Base-by-base conservation (phyloP, 2,113 vertebrate genomes). In the Anoplopoma fimbria region DNA sequence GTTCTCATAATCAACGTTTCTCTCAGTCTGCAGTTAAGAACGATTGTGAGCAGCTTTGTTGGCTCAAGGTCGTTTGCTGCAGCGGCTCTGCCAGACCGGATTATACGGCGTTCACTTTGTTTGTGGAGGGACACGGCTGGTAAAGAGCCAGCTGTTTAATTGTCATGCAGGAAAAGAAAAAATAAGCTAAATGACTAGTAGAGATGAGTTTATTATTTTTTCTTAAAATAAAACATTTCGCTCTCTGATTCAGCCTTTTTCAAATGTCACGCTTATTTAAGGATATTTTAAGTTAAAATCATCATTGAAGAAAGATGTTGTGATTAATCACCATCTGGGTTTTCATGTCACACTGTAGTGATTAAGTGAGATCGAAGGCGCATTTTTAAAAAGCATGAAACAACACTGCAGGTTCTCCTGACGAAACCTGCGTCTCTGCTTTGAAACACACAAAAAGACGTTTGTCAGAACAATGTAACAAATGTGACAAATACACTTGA, bases 81-180 rank as follows among this genome's bases (percentile, higher is more conserved):
- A 67, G 61, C 0, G 68, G n/a, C n/a, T n/a, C n/a, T n/a, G n/a
- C n/a, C n/a, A n/a, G n/a, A n/a, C n/a, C 23, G 61, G 61, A 49
- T 62, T 58, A 40, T 40, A 42, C n/a, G 10, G 69, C 2, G 9
- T 6, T 38, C 69, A 21, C 14, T 2, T 12, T 19, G 53, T 53
- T 19, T 33, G 68, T 23, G 58, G 15, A 19, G 10, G 27, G 34
- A 68, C 38, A 27, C 4, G 53, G 45, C 13, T 47, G 57, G 8
- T 68, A 6, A 10, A 40, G 57, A 64, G 64, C 47, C 75, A 80
- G 64, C 38, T 75, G 83, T 69, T 65, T 51, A 40, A 58, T 60
- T 70, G 25, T 53, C 33, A 51, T 9, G 21, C 33, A 63, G 36
- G 7, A 14, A n/a, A 12, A 42, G 14, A n/a, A 40, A 15, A 25